These are phyloP conservation scores for Phyllopteryx taeniolatus DNA, from an alignment of 2,113 vertebrate species.

Conservation along the genomic window DNA sequence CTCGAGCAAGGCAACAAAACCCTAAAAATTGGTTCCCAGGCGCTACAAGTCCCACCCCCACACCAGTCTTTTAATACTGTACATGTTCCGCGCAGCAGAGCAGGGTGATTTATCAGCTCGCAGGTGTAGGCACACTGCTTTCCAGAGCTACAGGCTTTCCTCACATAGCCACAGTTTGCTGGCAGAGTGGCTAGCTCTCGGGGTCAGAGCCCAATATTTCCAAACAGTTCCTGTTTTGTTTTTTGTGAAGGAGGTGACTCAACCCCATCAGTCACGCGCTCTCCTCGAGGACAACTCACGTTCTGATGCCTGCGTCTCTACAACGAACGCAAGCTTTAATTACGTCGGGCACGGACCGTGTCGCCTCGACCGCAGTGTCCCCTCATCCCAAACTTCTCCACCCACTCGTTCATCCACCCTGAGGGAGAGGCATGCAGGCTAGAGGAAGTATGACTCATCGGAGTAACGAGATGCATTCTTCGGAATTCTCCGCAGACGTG, in stretches of 20 bases:
- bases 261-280: conserved; percentile 43
- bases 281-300: conserved; percentile 37
- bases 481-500: conserved; percentile 70
- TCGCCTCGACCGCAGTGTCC: conserved; percentile 42
- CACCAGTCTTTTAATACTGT: conserved; percentile 25
- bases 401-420: conserved; percentile 71
- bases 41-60: background rate
- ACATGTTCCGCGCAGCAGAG: conserved; percentile 23
- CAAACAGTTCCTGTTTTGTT: conserved; percentile 36
- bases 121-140: conserved; percentile 49
- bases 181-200: conserved; percentile 23
- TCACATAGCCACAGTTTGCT: conserved; percentile 37
- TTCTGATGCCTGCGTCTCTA: conserved; percentile 17
- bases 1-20: background rate
- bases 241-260: conserved; percentile 57
- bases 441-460: conserved; percentile 81
- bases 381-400: conserved; percentile 61
- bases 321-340: conserved; percentile 29
- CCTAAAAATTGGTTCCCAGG: background rate
- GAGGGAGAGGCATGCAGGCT: conserved; percentile 70
- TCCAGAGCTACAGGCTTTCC: conserved; percentile 27
- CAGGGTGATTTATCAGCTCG: conserved; percentile 39
- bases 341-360: conserved; percentile 47
- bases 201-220: conserved; percentile 56
- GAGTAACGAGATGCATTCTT: conserved; percentile 76